Conservation (phyloP, 2,113 vertebrate genomes). For the Hemiprocne comata region DNA sequence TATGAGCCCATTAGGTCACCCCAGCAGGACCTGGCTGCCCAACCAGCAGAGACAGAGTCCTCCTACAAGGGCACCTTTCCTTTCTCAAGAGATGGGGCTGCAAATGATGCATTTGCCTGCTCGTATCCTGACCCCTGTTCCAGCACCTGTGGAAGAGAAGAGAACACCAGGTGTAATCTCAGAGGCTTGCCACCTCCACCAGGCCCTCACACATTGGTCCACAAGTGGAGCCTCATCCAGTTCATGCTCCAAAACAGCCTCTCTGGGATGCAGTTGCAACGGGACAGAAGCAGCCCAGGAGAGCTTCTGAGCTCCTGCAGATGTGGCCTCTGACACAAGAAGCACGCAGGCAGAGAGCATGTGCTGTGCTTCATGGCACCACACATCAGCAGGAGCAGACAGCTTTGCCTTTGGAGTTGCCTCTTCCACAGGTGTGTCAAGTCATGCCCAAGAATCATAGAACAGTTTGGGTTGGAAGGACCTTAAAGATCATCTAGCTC, state of each 20-base stretch:
- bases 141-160: not conserved
- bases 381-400: not conserved
- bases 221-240: not conserved
- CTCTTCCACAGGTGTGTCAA: not conserved
- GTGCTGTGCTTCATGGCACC: rapidly evolving
- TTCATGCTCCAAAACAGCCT: not conserved
- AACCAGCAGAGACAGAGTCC: not conserved
- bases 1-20: not conserved
- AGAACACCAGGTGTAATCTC: no score
- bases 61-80: not conserved
- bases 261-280: not conserved
- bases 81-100: not conserved
- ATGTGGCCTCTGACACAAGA: not conserved
- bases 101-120: not conserved
- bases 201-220: not conserved
- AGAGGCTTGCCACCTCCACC: not conserved
- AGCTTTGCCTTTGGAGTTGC: not conserved
- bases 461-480: no score
- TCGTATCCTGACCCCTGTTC: rapidly evolving
- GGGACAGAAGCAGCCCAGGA: not conserved
- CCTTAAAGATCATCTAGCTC: no score
- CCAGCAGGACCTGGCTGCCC: not conserved
- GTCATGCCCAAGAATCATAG: not conserved
- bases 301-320: not conserved
- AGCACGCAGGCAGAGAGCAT: not conserved